Percentiles rank a stretch among this genome's conserved stretches.
Evolutionary conservation across 2,888 invertebrate genomes (phyloP).

Genomic region (Stegana nigrithorax): DNA sequence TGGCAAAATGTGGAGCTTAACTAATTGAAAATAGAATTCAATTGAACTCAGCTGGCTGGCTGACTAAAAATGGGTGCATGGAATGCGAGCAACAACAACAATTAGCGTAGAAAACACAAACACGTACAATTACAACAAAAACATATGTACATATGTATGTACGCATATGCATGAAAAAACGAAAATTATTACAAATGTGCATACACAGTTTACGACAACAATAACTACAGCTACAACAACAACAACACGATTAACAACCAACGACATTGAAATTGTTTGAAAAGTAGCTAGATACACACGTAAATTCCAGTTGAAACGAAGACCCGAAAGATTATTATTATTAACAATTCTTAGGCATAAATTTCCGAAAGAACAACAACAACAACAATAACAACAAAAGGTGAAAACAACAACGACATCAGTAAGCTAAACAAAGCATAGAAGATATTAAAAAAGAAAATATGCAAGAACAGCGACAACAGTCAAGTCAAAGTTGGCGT

Average conservation of each 20-base stretch:
- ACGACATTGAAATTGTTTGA: constrained; percentile 32
- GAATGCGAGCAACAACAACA: constrained; percentile 19
- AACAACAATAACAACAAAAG: constrained; percentile 9
- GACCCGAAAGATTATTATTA: too few species aligned
- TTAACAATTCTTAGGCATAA: neutral
- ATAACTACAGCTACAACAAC: constrained; percentile 15
- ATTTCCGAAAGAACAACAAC: constrained; percentile 10
- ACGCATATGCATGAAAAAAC: constrained; percentile 11
- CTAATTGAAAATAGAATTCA: neutral
- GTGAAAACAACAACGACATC: neutral
- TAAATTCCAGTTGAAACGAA: constrained; percentile 2
- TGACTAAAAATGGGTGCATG: constrained; percentile 42
- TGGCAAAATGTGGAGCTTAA: neutral
- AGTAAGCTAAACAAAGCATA: too few species aligned
- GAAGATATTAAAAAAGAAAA: neutral
- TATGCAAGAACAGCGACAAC: constrained; percentile 26
- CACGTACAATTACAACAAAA: constrained; percentile 6
- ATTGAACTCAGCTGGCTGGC: neutral
- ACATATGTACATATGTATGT: too few species aligned
- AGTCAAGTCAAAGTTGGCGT: constrained; percentile 21
- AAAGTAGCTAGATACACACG: too few species aligned
- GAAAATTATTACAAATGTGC: constrained; percentile 22
- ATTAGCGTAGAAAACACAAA: neutral
- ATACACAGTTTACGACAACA: constrained; percentile 22
- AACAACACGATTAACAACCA: constrained; percentile 25